These are phyloP conservation scores for Sarcophaga bullata DNA, from an alignment of 1,140 invertebrate genomes.

Conservation along the genomic window DNA sequence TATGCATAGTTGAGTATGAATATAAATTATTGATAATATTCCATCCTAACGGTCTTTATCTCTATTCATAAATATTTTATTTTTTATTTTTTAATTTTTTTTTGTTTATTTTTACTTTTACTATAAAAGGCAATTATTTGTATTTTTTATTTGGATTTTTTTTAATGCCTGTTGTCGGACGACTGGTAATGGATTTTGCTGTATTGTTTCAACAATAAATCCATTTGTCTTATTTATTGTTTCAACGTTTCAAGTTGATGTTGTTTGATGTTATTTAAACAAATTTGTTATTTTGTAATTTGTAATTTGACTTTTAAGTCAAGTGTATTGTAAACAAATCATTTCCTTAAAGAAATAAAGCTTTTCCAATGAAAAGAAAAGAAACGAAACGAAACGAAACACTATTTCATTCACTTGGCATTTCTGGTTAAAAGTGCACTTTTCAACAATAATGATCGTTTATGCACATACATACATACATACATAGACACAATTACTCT, in stretches of 20 bases:
- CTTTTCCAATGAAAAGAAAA: too few relatives aligned
- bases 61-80: too few relatives aligned
- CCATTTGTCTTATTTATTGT: constrained; percentile 18
- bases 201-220: background rate
- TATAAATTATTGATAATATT: too few relatives aligned
- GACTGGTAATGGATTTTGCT: background rate
- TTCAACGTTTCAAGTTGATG: background rate
- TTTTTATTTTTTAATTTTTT: background rate
- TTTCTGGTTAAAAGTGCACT: too few relatives aligned
- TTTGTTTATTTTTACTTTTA: background rate
- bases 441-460: too few relatives aligned
- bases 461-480: too few relatives aligned
- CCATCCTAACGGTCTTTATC: too few relatives aligned
- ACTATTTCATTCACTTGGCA: too few relatives aligned
- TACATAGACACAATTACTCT: too few relatives aligned
- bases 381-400: too few relatives aligned
- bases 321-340: constrained; percentile 40
- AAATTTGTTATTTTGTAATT: background rate
- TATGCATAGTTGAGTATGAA: too few relatives aligned
- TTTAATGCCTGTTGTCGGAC: background rate
- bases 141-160: constrained; percentile 9
- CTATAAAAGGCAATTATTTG: background rate
- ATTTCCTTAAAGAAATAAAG: constrained; percentile 12
- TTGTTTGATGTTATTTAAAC: background rate
- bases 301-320: constrained; percentile 40